Percentiles rank a stretch among this genome's conserved stretches.
phyloP scores from a whole-genome alignment of 2,797 vertebrate genomes.

The Stomatorhinus walkeri region DNA sequence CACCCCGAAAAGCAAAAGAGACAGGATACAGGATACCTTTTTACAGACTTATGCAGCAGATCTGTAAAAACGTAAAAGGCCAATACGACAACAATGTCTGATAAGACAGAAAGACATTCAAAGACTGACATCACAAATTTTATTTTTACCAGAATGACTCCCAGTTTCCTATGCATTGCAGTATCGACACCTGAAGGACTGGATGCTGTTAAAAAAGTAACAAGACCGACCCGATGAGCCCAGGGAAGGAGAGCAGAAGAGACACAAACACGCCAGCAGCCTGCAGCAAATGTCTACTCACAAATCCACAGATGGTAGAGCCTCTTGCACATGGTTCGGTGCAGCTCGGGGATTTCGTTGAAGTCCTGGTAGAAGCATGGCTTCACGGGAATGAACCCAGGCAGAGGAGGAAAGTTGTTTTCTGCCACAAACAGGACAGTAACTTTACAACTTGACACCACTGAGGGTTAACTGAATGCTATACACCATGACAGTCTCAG shows the following conservation, averaged over 20 bases:
- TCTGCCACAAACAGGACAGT: conserved; percentile 42
- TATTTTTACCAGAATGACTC: background rate
- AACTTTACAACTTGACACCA: background rate
- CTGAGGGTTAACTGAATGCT: background rate
- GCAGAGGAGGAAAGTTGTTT: conserved; percentile 93
- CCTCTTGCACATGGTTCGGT: conserved; percentile 85
- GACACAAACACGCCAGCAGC: background rate
- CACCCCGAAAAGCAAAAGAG: conserved; percentile 11
- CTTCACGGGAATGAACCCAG: conserved; percentile 85
- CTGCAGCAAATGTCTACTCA: conserved; percentile 57
- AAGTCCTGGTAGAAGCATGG: conserved; percentile 98
- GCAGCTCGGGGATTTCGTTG: conserved; percentile 89
- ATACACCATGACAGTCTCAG: background rate
- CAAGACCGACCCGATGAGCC: background rate
- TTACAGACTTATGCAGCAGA: conserved; percentile 26
- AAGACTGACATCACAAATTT: background rate
- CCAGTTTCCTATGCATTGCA: background rate
- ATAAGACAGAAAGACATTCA: background rate
- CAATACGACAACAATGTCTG: background rate
- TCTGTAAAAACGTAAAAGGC: conserved; percentile 33
- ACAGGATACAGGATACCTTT: conserved; percentile 41
- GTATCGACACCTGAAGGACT: background rate
- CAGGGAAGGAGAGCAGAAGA: background rate
- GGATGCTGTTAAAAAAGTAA: conserved; percentile 10
- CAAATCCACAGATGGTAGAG: conserved; percentile 97